Evolutionary conservation across 2,888 invertebrate genomes (phyloP), one percentile per base, ranked within the genome.

Genomic region (Lithophane socia): DNA sequence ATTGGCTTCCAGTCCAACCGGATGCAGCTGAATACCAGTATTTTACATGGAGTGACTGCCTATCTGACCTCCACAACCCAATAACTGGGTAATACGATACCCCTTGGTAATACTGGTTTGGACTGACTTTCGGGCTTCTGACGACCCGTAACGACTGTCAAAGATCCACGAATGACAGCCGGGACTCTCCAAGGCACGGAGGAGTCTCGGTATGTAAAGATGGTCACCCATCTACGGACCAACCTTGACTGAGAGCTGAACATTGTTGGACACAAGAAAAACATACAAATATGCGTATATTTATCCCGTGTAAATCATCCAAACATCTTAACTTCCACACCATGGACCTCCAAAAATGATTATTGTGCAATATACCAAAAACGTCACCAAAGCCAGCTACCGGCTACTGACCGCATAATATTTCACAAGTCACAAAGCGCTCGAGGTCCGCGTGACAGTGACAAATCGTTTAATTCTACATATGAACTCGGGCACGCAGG

Each of bases 371-470:
- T 84, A 89, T 86, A 82, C 86, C 87, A 49, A 72, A 82, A 85
- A 83, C 49, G 80, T 83, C 72, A 24, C 74, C 64, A 66, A 80
- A 83, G 76, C 73, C 77, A 76, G 86, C 84, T 80, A 78, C 84
- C 85, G 84, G 83, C 66, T 85, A n/a, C 73, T 86, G 85, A 84
- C 88, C 87, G 86, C 90, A 88, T 87, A 91, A 91, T 91, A 91
- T 90, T 91, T 91, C 87, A 90, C 90, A 84, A 89, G 90, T 88
- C 88, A 86, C 87, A 89, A 88, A 89, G 86, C 89, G 88, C 87
- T 87, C 75, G 83, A 87, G 86, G 85, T 86, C 80, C 83, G 37
- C 72, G 77, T 83, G 91, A 89, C 91, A 90, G 77, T 88, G 91
- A 91, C 84, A 89, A 90, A 91, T 91, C 83, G 89, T 86, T 83